Evolutionary conservation across 2,888 invertebrate species (phyloP), one percentile per base, ranked within the genome.

Genomic region (Tubulanus polymorphus): DNA sequence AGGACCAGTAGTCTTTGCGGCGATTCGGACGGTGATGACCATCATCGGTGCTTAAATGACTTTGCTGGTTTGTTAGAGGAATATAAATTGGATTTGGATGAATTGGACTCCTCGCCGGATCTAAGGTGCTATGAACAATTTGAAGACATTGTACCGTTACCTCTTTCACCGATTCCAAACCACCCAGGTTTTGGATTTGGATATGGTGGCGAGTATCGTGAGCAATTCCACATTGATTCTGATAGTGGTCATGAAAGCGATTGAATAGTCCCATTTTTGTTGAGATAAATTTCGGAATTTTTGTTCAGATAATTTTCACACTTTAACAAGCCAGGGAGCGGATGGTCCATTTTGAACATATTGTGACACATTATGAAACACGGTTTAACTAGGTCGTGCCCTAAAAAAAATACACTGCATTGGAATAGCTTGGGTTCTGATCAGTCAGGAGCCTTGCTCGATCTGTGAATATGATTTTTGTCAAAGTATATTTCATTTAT

Each of bases 221-320:
- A 5, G 23, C 15, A 8, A 5, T 5, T 8, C 6, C 6, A 41
- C 41, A 20, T 41, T 41, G 41, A 41, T 8, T 41, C 5, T 41
- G 41, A 41, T 23, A 41, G 41, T 41, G 41, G 41, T 15, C 41
- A 8, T 41, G 41, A 41, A 15, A 41, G 41, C 15, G 41, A 41
- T 5, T 41, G 41, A 41, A 8, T 41, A 32, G 35, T 32, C n/a
- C 35, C 10, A 32, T 32, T 32, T 32, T 32, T 32, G 35, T n/a
- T n/a, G n/a, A 32, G 35, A 32, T n/a, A 32, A 32, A n/a, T 32
- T 12, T 32, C n/a, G n/a, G 35, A 32, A 32, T 32, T 32, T 32
- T 32, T 32, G 35, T 32, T n/a, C 10, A n/a, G 35, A 32, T 32
- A 32, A n/a, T 12, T 32, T 32, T 32, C n/a, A n/a, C n/a, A n/a